Conservation (phyloP, 92 coral and sea anemone species). For the Micromussa lordhowensis region DNA sequence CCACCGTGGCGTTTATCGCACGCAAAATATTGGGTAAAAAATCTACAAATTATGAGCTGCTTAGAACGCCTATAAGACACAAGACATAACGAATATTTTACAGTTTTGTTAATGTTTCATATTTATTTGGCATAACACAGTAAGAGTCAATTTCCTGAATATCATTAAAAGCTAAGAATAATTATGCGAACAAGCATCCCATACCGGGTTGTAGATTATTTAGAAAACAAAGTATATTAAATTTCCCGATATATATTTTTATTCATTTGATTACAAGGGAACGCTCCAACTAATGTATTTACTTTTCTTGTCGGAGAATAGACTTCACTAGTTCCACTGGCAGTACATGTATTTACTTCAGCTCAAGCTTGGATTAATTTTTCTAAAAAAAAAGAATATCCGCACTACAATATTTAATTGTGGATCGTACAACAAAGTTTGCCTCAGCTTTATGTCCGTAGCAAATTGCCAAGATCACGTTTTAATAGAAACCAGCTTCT, state of each 20-base stretch:
- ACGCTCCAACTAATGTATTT: too few relatives aligned
- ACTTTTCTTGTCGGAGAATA: too few relatives aligned
- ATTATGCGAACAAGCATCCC: too few relatives aligned
- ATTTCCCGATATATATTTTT: too few relatives aligned
- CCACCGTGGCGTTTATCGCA: slow-evolving; percentile 95
- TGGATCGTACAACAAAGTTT: not conserved
- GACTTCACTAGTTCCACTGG: not conserved
- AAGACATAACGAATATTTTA: slow-evolving; percentile 26
- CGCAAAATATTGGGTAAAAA: slow-evolving; percentile 94
- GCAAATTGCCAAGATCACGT: not conserved
- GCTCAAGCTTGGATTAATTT: not conserved
- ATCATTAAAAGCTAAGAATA: too few relatives aligned
- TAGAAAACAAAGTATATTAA: too few relatives aligned
- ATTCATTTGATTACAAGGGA: too few relatives aligned
- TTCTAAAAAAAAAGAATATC: not conserved
- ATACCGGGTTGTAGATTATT: too few relatives aligned
- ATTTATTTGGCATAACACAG: not conserved
- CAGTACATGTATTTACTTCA: not conserved
- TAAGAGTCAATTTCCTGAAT: not conserved
- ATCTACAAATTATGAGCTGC: slow-evolving; percentile 91
- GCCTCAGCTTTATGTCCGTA: not conserved
- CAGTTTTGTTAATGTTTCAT: not conserved
- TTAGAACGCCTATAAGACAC: slow-evolving; percentile 84
- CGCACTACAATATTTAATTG: not conserved
- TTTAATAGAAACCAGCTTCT: not conserved